These are phyloP conservation scores for Prochilodus magdalenae DNA, from an alignment of 2,113 vertebrate species.

Conservation along the genomic window DNA sequence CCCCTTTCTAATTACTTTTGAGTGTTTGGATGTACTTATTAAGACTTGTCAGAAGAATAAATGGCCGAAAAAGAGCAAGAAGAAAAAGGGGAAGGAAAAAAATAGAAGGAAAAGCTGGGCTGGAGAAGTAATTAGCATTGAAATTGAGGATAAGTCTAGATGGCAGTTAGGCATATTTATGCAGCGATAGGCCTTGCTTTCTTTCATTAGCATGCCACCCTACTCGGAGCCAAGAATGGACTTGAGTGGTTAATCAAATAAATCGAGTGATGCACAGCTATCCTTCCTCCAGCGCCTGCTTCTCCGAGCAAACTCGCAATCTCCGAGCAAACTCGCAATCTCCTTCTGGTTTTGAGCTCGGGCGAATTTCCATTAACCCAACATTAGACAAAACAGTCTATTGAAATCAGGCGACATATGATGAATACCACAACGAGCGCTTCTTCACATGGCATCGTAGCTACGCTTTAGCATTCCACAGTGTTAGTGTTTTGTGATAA, in stretches of 20 bases:
- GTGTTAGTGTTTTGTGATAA: not conserved
- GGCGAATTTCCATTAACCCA: not conserved
- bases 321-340: conserved; percentile 10
- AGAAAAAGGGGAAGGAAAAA: not conserved
- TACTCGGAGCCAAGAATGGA: conserved; percentile 29
- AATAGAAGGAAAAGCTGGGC: not conserved
- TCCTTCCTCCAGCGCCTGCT: conserved; percentile 40
- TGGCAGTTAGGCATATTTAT: conserved; percentile 52
- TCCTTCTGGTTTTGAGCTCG: not conserved
- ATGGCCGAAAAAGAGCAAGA: conserved; percentile 18
- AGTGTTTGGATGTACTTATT: conserved; percentile 51
- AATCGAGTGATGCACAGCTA: conserved; percentile 47
- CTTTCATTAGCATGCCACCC: conserved; percentile 51
- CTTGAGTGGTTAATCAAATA: conserved; percentile 62
- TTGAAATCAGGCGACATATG: not conserved
- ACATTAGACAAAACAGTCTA: not conserved
- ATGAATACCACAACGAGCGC: not conserved
- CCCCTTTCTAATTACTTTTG: conserved; percentile 58
- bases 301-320: conserved; percentile 9
- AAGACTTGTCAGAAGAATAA: conserved; percentile 50
- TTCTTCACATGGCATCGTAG: not conserved
- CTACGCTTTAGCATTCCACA: not conserved
- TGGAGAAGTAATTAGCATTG: conserved; percentile 45
- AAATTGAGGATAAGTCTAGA: conserved; percentile 50
- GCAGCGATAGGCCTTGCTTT: conserved; percentile 27